Conservation (phyloP, 2,888 invertebrate genomes). For the Bedellia somnulentella region DNA sequence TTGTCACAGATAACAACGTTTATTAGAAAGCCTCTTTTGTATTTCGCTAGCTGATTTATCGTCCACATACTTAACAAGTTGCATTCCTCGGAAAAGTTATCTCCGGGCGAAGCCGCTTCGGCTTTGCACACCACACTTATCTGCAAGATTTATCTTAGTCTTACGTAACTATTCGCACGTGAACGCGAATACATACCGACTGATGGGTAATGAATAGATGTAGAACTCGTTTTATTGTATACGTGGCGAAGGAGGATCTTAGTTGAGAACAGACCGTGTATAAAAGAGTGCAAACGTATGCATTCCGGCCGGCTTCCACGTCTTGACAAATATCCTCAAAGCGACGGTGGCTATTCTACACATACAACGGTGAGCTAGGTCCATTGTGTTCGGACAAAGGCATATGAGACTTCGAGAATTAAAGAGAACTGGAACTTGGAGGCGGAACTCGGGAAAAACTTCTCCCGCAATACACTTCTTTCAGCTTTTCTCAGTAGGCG, state of each 20-base stretch:
- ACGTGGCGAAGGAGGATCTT: no score
- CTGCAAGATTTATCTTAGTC: constrained; percentile 26
- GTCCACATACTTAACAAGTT: constrained; percentile 23
- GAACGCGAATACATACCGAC: neutral
- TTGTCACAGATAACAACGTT: no score
- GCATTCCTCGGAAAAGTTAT: constrained; percentile 24
- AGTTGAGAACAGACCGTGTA: neutral
- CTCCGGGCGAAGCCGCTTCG: constrained; percentile 15
- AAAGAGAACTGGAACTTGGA: constrained; percentile 34
- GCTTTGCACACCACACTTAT: constrained; percentile 21
- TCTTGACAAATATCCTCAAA: constrained; percentile 31
- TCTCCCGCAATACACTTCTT: constrained; percentile 30
- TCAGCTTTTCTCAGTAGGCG: constrained; percentile 24
- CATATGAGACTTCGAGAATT: constrained; percentile 32
- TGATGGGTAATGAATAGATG: no score
- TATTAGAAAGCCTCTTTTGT: constrained; percentile 5
- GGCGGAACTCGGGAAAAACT: constrained; percentile 37
- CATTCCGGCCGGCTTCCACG: constrained; percentile 1
- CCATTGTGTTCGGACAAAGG: constrained; percentile 48
- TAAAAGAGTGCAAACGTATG: constrained; percentile 3
- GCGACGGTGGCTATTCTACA: constrained; percentile 31
- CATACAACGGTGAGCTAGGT: constrained; percentile 20
- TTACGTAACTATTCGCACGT: constrained; percentile 1
- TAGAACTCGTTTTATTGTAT: no score
- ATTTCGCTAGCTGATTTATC: constrained; percentile 21